Conservation (phyloP, 1,140 invertebrate species). For the Rhyzopertha dominica region DNA sequence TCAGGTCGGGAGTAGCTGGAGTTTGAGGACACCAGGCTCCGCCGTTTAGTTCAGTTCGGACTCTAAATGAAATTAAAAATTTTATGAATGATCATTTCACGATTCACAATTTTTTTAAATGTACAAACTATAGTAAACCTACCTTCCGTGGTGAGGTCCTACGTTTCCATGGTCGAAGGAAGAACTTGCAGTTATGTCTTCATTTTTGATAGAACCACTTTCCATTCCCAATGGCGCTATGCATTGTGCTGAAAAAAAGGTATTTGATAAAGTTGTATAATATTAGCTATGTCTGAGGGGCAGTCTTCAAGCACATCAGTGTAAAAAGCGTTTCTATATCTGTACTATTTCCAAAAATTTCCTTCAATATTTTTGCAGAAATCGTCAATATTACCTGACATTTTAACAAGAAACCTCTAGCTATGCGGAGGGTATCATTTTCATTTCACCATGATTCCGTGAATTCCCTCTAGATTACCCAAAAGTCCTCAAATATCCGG, state of each 20-base stretch:
- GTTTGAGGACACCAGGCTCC: constrained; percentile 63
- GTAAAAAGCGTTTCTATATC: too few relatives aligned
- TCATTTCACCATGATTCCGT: too few relatives aligned
- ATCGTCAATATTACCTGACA: too few relatives aligned
- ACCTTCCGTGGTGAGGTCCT: constrained; percentile 87
- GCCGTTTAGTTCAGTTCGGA: constrained; percentile 34
- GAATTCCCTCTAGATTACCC: too few relatives aligned
- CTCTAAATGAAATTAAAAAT: constrained; percentile 22
- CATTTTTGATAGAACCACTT: constrained; percentile 77
- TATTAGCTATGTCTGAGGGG: constrained; percentile 6
- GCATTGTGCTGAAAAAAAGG: constrained; percentile 66
- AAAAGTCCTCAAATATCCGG: too few relatives aligned
- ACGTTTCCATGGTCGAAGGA: constrained; percentile 86
- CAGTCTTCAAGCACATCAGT: too few relatives aligned
- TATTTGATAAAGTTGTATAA: constrained; percentile 1
- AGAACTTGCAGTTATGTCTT: constrained; percentile 82
- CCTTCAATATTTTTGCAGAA: too few relatives aligned
- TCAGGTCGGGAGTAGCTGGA: constrained; percentile 62
- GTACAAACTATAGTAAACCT: constrained; percentile 32
- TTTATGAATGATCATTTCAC: not conserved
- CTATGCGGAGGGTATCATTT: too few relatives aligned
- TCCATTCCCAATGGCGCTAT: constrained; percentile 83
- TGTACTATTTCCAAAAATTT: too few relatives aligned
- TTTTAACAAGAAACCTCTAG: too few relatives aligned
- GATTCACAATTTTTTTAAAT: not conserved